Evolutionary conservation across 2,113 vertebrate species (phyloP), one percentile per base, ranked within the genome.

Genomic region (Pipa parva): DNA sequence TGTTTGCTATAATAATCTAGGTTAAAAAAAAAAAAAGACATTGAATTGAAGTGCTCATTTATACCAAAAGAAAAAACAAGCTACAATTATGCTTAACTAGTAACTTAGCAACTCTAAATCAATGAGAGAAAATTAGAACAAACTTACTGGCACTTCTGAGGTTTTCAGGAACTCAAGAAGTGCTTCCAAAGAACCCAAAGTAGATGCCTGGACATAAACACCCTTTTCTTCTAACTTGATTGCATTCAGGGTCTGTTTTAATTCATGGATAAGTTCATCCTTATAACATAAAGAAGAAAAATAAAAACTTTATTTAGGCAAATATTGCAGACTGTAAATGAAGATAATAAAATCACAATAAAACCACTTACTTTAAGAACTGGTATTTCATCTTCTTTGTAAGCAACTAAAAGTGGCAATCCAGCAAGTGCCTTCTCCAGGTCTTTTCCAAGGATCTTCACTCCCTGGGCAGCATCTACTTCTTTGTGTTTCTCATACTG

Each of bases 401-500:
- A 77, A 18, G 97, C 97, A 71, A 99, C 96, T 1, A 98, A 87
- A 68, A 99, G 75, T 0, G 96, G 96, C 71, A 99, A 89, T 20
- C 97, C 97, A 1, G 97, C 97, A 73, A 99, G 36, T 0, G 97
- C 81, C 80, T 99, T 99, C 76, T 99, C 97, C 80, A 99, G 78
- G 73, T 99, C 97, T 67, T 99, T 99, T 1, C 95, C 97, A 67
- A 99, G 90, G 75, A 99, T 97, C 87, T 99, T 99, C 39, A 99
- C 96, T 0, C 97, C 97, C 77, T 99, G 97, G 66, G 96, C 86
- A 50, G 94, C 93, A 17, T 80, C 80, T 1, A 99, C 95, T 73
- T 97, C 96, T 83, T 98, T 99, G 83, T 97, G 94, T 80, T 98
- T 99, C 84, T 97, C 95, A 22, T 99, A 99, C 59, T 92, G 94